phyloP scores from a whole-genome alignment of 1,140 invertebrate species.

The Drosophila subobscura region DNA sequence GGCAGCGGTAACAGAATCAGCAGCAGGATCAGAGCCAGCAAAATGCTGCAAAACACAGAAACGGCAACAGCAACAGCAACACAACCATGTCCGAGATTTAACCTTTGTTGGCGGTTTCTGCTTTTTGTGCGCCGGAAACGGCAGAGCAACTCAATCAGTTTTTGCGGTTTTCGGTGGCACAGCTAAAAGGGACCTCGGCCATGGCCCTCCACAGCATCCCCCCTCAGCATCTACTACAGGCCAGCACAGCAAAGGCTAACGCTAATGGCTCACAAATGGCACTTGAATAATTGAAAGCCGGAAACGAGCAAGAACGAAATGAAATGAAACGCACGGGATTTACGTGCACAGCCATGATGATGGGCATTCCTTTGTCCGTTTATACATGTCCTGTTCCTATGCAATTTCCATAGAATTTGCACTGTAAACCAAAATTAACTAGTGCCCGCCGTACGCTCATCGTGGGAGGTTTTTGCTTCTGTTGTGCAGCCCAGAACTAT shows the following conservation, averaged over 20 bases:
- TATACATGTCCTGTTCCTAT: too few species aligned
- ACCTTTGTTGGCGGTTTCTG: slow-evolving; percentile 63
- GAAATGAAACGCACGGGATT: slow-evolving; percentile 34
- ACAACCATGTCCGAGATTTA: slow-evolving; percentile 56
- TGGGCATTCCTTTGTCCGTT: too few species aligned
- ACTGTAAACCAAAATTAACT: too few species aligned
- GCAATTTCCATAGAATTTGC: too few species aligned
- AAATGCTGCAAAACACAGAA: background rate
- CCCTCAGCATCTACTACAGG: background rate
- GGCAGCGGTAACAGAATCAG: slow-evolving; percentile 35
- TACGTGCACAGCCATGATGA: slow-evolving; percentile 13
- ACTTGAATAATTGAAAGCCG: slow-evolving; percentile 71
- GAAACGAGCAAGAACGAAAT: slow-evolving; percentile 32
- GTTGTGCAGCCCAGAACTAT: too few species aligned
- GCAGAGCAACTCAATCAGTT: slow-evolving; percentile 63
- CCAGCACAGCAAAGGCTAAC: background rate
- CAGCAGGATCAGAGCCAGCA: slow-evolving; percentile 21
- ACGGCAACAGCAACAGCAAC: slow-evolving; percentile 32
- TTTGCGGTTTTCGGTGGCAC: slow-evolving; percentile 55
- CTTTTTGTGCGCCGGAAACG: slow-evolving; percentile 63
- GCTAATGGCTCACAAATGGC: slow-evolving; percentile 69
- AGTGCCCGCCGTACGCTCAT: too few species aligned
- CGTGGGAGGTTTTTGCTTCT: too few species aligned
- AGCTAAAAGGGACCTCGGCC: slow-evolving; percentile 31
- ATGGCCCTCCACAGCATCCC: too few species aligned